A percentile compares a stretch with the other conserved stretches of the same genome.
Evolutionary conservation across 2,888 invertebrate species (phyloP).

Genomic region (Norana najaformis): DNA sequence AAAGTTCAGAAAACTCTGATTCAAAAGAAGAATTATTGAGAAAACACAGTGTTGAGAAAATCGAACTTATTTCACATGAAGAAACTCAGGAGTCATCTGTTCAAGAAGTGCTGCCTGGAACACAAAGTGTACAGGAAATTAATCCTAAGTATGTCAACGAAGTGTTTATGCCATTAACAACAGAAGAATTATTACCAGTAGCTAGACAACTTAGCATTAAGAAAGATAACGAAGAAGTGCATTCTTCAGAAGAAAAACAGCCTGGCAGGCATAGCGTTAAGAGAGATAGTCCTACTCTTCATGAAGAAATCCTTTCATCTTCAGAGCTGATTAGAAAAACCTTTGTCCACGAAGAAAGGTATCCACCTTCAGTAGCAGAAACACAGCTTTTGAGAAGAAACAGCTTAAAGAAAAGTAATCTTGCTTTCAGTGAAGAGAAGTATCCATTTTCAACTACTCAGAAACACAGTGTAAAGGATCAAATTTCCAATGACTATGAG

Average conservation of each 20-base stretch:
- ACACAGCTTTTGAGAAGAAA: neutral
- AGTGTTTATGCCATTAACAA: neutral
- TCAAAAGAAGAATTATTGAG: slow-evolving; percentile 3
- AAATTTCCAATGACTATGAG: neutral
- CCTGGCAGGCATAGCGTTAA: neutral
- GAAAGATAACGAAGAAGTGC: neutral
- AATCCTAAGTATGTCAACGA: neutral
- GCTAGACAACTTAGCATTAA: neutral
- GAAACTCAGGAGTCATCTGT: neutral
- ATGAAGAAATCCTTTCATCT: neutral
- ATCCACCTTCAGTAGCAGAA: slow-evolving; percentile 1
- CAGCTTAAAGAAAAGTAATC: slow-evolving; percentile 14
- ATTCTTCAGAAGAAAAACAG: neutral
- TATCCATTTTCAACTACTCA: slow-evolving; percentile 4
- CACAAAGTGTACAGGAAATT: neutral
- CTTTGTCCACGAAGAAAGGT: neutral
- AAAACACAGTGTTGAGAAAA: neutral
- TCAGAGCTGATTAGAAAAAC: neutral
- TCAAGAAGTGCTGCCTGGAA: neutral
- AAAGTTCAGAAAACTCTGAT: neutral
- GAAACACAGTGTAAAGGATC: neutral
- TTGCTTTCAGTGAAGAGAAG: neutral
- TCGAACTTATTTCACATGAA: neutral
- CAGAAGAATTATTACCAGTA: neutral
- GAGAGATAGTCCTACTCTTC: neutral